Evolutionary conservation across 2,888 invertebrate species (phyloP).

Genomic region (Agrochola circellaris): DNA sequence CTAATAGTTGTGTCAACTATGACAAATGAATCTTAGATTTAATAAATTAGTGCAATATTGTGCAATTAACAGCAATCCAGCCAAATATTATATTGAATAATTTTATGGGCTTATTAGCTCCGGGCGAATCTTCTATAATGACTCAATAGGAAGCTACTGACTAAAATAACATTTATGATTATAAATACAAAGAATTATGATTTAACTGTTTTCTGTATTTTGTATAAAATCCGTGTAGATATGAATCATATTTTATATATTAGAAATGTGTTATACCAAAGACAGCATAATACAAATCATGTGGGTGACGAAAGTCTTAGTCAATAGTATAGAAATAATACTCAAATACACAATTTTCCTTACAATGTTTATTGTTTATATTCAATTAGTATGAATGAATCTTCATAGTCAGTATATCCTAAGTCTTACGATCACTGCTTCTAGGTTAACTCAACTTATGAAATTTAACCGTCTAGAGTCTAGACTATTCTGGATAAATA

Average conservation of each 20-base stretch:
- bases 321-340: neutral
- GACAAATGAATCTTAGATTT: neutral
- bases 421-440: conserved; percentile 1
- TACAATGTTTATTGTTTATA: conserved; percentile 15
- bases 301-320: conserved; percentile 9
- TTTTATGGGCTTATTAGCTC: neutral
- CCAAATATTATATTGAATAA: neutral
- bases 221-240: neutral
- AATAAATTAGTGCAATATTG: neutral
- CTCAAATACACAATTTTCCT: conserved; percentile 12
- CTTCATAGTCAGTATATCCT: conserved; percentile 1
- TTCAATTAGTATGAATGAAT: conserved; percentile 27
- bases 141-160: neutral
- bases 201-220: neutral
- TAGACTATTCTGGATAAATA: conserved; percentile 34
- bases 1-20: neutral
- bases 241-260: neutral
- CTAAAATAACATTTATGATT: conserved; percentile 1
- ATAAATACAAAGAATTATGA: neutral
- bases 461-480: conserved; percentile 25
- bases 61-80: conserved; percentile 4
- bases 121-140: neutral
- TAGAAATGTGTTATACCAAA: neutral
- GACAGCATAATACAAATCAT: conserved; percentile 19
- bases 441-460: conserved; percentile 8